phyloP scores from a whole-genome alignment of 2,113 vertebrate genomes.

The Phrynocephalus versicolor region DNA sequence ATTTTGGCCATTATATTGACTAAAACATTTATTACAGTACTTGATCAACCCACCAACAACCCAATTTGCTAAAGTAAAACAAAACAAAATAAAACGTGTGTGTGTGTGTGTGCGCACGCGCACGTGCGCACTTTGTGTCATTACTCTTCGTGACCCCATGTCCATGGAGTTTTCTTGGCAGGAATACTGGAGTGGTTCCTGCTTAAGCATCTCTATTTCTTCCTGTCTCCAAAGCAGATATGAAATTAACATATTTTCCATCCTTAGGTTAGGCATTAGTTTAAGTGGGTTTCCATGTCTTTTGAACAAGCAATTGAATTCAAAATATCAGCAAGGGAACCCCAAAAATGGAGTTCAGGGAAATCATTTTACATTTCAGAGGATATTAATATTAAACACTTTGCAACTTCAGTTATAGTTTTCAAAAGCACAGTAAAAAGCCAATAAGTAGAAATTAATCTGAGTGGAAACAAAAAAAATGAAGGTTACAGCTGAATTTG shows the following conservation, averaged over 20 bases:
- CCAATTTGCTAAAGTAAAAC: no score
- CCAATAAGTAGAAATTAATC: slow-evolving; percentile 3
- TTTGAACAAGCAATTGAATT: background rate
- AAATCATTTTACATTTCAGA: slow-evolving; percentile 26
- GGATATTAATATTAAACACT: background rate
- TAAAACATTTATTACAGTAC: no score
- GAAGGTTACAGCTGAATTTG: background rate
- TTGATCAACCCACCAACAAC: no score
- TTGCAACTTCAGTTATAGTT: slow-evolving; percentile 29
- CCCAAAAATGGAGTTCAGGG: background rate
- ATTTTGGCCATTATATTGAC: no score
- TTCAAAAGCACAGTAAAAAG: slow-evolving; percentile 31
- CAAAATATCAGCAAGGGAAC: slow-evolving; percentile 29
- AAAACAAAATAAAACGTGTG: no score
- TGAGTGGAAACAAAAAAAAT: background rate
- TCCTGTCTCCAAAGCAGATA: background rate
- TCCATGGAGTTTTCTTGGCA: no score
- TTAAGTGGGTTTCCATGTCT: slow-evolving; percentile 18
- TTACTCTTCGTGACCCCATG: no score
- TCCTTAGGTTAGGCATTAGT: background rate
- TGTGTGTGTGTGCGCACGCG: no score
- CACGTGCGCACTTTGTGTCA: no score
- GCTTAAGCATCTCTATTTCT: slow-evolving; percentile 23
- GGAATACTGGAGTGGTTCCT: background rate
- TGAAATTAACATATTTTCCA: background rate